phyloP scores from a whole-genome alignment of 2,113 vertebrate genomes.

The Sylvietta virens region DNA sequence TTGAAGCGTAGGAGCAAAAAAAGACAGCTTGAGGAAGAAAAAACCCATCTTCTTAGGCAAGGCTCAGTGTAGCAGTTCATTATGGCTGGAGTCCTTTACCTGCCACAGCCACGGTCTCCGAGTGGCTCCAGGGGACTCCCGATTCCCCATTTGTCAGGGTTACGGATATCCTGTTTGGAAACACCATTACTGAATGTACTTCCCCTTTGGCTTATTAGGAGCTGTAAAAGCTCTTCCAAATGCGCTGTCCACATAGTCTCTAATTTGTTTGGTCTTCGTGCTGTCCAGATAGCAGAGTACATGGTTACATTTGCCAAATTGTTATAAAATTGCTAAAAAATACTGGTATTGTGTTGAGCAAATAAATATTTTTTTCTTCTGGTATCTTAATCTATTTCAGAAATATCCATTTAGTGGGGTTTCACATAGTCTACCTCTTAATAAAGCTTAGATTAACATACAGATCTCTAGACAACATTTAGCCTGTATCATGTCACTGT shows the following conservation, averaged over 20 bases:
- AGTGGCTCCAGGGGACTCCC: background rate
- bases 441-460: background rate
- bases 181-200: background rate
- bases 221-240: background rate
- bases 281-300: background rate
- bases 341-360: background rate
- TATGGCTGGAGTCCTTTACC: background rate
- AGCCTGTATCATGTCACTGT: background rate
- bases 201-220: background rate
- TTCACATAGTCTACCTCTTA: background rate
- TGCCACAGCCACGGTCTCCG: background rate
- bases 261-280: background rate
- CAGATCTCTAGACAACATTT: background rate
- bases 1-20: background rate
- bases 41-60: background rate
- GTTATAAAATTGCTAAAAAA: background rate
- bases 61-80: background rate
- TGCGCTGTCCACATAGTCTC: background rate
- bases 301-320: background rate
- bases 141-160: background rate
- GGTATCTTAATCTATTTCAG: background rate
- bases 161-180: background rate
- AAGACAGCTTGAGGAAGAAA: background rate
- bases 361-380: background rate
- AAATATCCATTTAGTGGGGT: background rate